Percentiles rank a stretch among this genome's conserved stretches.
Evolutionary conservation across 2,797 vertebrate species (phyloP).

Genomic region (Arnoldichthys spilopterus): DNA sequence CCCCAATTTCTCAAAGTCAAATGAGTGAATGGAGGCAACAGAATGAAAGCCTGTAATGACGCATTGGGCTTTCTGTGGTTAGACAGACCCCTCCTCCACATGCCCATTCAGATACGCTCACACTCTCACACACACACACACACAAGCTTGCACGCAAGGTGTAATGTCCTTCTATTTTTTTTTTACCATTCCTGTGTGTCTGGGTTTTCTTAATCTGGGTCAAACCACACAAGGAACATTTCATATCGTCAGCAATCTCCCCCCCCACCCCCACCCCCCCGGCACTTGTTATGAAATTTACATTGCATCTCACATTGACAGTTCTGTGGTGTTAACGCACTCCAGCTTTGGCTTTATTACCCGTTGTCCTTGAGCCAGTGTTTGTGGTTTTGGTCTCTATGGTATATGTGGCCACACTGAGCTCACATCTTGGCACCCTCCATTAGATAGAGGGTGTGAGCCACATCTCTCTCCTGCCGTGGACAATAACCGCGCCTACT

Average conservation of each 20-base stretch:
- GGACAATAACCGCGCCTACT: conserved; percentile 56
- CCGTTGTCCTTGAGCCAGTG: conserved; percentile 26
- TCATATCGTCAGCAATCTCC: conserved; percentile 30
- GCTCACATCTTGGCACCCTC: conserved; percentile 42
- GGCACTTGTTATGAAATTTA: conserved; percentile 18
- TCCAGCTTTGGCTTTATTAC: conserved; percentile 21
- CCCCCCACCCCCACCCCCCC: background rate
- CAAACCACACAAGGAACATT: conserved; percentile 37
- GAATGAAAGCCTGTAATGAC: conserved; percentile 59
- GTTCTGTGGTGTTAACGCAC: conserved; percentile 34
- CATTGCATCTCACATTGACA: conserved; percentile 13
- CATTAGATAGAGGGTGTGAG: conserved; percentile 42
- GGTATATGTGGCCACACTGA: conserved; percentile 46
- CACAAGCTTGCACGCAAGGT: conserved; percentile 56
- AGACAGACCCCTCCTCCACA: conserved; percentile 52
- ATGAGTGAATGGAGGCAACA: conserved; percentile 50
- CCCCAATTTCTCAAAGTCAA: conserved; percentile 45
- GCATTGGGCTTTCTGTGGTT: conserved; percentile 57
- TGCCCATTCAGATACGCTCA: conserved; percentile 53
- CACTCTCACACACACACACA: conserved; percentile 59
- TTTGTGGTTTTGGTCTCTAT: conserved; percentile 43
- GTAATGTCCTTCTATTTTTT: conserved; percentile 60
- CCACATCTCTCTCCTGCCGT: conserved; percentile 36
- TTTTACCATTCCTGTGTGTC: conserved; percentile 26
- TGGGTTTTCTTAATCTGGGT: conserved; percentile 41